phyloP scores from a whole-genome alignment of 2,797 vertebrate genomes.

The Chlorospingus flavigularis region DNA sequence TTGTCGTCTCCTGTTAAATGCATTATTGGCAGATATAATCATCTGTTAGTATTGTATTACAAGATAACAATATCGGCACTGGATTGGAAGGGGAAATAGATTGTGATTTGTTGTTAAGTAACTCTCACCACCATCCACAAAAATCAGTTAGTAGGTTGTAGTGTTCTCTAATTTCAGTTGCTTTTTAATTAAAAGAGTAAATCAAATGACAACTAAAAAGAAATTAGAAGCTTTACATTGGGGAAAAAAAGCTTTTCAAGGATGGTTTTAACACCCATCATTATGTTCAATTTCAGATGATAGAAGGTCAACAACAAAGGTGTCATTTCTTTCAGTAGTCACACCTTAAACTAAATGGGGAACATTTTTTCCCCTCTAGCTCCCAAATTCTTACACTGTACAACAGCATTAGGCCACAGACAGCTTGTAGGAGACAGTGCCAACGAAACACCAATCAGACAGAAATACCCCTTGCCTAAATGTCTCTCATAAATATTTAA shows the following conservation, averaged over 20 bases:
- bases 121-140: slow-evolving; percentile 1
- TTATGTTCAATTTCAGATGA: not conserved
- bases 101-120: not conserved
- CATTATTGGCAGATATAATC: slow-evolving; percentile 32
- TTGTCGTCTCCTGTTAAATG: slow-evolving; percentile 21
- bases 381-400: not conserved
- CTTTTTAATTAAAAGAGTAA: slow-evolving; percentile 73
- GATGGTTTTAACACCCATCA: not conserved
- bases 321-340: not conserved
- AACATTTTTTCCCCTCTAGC: not conserved
- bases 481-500: not conserved
- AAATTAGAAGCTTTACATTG: not conserved
- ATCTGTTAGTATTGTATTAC: not conserved
- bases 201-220: slow-evolving; percentile 47
- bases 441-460: slow-evolving; percentile 31
- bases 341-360: fast-evolving
- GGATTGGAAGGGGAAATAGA: not conserved
- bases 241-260: not conserved
- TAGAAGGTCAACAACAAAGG: not conserved
- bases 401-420: not conserved
- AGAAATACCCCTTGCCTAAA: slow-evolving; percentile 37
- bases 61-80: not conserved
- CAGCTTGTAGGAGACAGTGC: not conserved
- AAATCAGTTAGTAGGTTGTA: slow-evolving; percentile 62
- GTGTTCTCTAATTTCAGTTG: slow-evolving; percentile 57